These are phyloP conservation scores for Amazonetta brasiliensis DNA, from an alignment of 2,797 vertebrate genomes.

Conservation along the genomic window DNA sequence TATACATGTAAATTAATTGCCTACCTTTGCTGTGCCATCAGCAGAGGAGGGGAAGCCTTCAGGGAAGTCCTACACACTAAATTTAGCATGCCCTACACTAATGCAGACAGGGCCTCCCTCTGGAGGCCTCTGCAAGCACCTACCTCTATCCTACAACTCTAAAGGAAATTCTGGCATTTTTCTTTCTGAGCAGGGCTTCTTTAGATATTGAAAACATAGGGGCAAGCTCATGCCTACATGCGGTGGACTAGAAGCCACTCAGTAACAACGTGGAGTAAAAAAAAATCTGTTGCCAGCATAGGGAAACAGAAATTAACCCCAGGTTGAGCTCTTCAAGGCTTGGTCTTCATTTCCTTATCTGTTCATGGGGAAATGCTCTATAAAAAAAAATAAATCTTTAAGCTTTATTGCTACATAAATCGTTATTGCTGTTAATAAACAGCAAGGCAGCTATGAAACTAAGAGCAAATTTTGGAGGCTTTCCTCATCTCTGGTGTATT, in stretches of 20 bases:
- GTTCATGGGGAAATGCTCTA: background rate
- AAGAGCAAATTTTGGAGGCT: background rate
- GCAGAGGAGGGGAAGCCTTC: background rate
- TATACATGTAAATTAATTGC: background rate
- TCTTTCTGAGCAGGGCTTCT: background rate
- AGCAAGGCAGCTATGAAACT: background rate
- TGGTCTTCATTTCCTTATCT: background rate
- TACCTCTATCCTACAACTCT: background rate
- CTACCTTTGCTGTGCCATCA: background rate
- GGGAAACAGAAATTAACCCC: background rate
- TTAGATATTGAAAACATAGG: background rate
- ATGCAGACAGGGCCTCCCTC: constrained; percentile 63
- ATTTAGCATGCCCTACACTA: background rate
- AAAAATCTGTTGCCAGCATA: background rate
- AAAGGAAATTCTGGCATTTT: background rate
- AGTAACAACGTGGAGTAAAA: background rate
- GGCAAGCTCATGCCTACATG: background rate
- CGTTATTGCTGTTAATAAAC: fast-evolving
- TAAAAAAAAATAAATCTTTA: background rate
- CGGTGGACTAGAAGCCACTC: background rate
- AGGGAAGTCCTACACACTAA: background rate
- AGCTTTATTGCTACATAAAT: background rate
- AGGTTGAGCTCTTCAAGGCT: fast-evolving
- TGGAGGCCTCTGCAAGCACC: constrained; percentile 58
- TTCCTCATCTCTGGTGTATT: background rate